Base-by-base conservation (phyloP, 1,140 invertebrate species). In the Plectus sambesii region DNA sequence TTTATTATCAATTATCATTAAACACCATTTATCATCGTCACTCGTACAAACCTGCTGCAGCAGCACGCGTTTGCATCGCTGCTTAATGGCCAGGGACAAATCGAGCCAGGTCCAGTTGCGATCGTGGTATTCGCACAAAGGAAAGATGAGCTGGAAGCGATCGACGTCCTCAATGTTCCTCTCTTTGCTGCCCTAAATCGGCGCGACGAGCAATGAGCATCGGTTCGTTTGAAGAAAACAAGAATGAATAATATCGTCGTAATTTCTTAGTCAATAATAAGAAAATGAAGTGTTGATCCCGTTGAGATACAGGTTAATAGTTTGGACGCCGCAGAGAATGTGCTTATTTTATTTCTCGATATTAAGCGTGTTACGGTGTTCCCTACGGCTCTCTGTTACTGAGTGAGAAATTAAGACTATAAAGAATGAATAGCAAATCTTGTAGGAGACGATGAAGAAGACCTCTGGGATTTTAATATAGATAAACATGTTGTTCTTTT, bases 71-170 rank as follows among this genome's bases (percentile, higher is more conserved):
- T 30, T 54, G 38, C 84, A 89, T 60, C 93, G 86, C 63, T 82
- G 88, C 72, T 94, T 92, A 73, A 97, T 86, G 3, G 87, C 87
- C 63, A 96, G 74, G 24, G 94, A 73, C 42, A 99, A 75, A 75
- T 99, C 93, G n/a, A 97, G 78, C 93, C 93, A 98, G 0, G 90
- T 97, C 92, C 93, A 99, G 8, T 92, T 97, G 37, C 90, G 85
- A 72, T 97, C 94, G 71, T 98, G 92, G 73, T 94, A 96, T 70
- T 98, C 92, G 39, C 96, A 73, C 0, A 89, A 92, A 0, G 90
- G 90, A 66, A 98, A 83, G 3, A 90, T 81, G 2, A 99, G 75
- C 29, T 82, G 84, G 62, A 96, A 83, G 63, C 96, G 87, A 45
- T 88, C 79, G 9, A 98, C 82, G 71, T 98, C 90, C 69, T 87